Evolutionary conservation across 2,113 vertebrate genomes (phyloP).

Genomic region (Pampusana beccarii): DNA sequence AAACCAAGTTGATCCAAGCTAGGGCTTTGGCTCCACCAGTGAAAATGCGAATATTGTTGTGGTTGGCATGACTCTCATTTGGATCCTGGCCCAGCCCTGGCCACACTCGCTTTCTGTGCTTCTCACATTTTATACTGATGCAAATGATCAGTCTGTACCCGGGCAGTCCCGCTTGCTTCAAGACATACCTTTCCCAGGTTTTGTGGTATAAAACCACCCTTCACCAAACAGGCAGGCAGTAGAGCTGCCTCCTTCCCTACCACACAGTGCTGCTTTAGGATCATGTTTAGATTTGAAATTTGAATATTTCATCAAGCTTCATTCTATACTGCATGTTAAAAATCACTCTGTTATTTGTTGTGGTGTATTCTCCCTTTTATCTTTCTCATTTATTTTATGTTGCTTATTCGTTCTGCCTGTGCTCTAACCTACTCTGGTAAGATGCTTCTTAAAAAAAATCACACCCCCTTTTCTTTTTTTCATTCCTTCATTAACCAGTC

Average conservation of each 20-base stretch:
- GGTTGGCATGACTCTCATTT: slow-evolving; percentile 7
- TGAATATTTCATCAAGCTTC: slow-evolving; percentile 35
- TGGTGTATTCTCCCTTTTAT: not conserved
- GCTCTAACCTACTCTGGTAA: not conserved
- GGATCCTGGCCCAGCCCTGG: not conserved
- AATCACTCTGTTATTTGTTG: not conserved
- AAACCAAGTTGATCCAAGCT: slow-evolving; percentile 8
- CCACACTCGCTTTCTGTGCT: not conserved
- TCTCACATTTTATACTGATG: not conserved
- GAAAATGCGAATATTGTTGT: slow-evolving; percentile 35
- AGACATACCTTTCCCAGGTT: slow-evolving; percentile 11
- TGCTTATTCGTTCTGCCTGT: not conserved
- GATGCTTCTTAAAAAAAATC: not conserved
- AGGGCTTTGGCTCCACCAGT: not conserved
- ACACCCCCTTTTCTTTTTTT: rapidly evolving
- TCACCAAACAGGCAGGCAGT: not conserved
- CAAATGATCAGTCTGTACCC: not conserved
- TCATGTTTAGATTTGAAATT: not conserved
- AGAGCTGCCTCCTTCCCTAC: not conserved
- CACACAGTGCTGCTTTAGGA: not conserved
- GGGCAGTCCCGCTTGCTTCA: not conserved
- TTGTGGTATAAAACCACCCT: not conserved
- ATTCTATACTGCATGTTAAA: not conserved
- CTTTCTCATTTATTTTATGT: not conserved
- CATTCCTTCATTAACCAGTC: not conserved